A percentile compares a stretch with the other conserved stretches of the same genome.
Evolutionary conservation across 2,113 vertebrate genomes (phyloP).

Genomic region (Spea bombifrons): DNA sequence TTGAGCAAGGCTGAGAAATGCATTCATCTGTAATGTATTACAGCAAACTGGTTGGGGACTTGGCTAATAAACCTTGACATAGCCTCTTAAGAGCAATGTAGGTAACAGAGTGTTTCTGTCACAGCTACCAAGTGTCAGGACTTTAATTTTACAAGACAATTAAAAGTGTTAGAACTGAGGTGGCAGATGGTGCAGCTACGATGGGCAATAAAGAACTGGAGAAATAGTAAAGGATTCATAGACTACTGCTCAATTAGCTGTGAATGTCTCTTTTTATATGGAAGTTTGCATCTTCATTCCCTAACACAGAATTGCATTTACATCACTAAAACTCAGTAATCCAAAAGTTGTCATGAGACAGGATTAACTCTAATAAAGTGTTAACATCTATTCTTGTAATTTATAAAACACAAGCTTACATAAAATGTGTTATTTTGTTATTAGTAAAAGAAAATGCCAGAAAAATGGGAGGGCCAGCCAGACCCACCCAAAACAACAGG

Average conservation of each 20-base stretch:
- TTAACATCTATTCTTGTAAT: background rate
- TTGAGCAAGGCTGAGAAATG: background rate
- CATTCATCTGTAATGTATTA: constrained; percentile 2
- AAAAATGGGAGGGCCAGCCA: too few relatives aligned
- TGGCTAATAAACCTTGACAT: constrained; percentile 4
- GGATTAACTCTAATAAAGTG: too few relatives aligned
- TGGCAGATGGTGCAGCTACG: constrained; percentile 35
- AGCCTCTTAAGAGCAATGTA: constrained; percentile 12
- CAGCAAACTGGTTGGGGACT: background rate
- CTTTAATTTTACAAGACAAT: constrained; percentile 18
- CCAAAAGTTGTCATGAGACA: background rate
- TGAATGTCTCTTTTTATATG: constrained; percentile 33
- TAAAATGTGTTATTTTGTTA: too few relatives aligned
- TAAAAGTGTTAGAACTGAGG: constrained; percentile 21
- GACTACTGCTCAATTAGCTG: constrained; percentile 33
- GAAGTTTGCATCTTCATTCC: constrained; percentile 11
- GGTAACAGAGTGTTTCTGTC: background rate
- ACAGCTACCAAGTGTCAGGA: background rate
- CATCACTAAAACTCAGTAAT: background rate
- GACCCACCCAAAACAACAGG: too few relatives aligned
- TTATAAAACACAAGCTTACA: background rate
- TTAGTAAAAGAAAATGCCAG: too few relatives aligned
- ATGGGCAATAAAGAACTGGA: constrained; percentile 5
- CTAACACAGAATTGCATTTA: background rate
- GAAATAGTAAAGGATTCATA: constrained; percentile 27